Evolutionary conservation across 2,113 vertebrate genomes (phyloP).

Genomic region (Myotis lucifugus): DNA sequence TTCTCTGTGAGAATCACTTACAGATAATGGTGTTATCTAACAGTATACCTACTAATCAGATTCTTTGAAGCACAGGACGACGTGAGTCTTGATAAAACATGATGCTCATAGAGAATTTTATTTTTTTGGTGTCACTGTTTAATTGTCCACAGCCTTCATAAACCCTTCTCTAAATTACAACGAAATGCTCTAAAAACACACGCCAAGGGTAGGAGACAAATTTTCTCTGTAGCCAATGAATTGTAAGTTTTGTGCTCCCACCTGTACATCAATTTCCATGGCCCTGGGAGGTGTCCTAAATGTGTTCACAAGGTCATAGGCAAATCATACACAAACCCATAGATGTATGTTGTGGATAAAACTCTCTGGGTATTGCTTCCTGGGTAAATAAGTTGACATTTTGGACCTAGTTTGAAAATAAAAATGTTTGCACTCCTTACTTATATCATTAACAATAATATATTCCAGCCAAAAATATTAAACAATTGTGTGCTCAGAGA

Average conservation of each 20-base stretch:
- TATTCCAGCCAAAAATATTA: not conserved
- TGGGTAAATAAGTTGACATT: not conserved
- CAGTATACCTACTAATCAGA: not conserved
- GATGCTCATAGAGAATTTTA: not conserved
- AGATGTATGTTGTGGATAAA: not conserved
- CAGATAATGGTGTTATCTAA: not conserved
- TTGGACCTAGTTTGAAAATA: too few species aligned
- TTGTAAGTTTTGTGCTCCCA: not conserved
- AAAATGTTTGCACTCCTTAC: not conserved
- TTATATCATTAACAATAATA: not conserved
- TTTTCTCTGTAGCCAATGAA: not conserved
- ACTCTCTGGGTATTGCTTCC: not conserved
- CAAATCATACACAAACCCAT: not conserved
- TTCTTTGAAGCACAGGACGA: not conserved
- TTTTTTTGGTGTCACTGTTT: not conserved
- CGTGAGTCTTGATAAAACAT: not conserved
- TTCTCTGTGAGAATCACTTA: conserved; percentile 13
- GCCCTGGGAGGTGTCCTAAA: not conserved
- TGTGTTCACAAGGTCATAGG: not conserved
- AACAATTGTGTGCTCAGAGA: not conserved
- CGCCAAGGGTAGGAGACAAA: not conserved
- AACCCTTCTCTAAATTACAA: not conserved
- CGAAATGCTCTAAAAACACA: not conserved
- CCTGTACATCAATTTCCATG: not conserved
- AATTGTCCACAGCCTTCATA: not conserved